phyloP scores from a whole-genome alignment of 2,888 invertebrate genomes.

The Drosophila macrospina region DNA sequence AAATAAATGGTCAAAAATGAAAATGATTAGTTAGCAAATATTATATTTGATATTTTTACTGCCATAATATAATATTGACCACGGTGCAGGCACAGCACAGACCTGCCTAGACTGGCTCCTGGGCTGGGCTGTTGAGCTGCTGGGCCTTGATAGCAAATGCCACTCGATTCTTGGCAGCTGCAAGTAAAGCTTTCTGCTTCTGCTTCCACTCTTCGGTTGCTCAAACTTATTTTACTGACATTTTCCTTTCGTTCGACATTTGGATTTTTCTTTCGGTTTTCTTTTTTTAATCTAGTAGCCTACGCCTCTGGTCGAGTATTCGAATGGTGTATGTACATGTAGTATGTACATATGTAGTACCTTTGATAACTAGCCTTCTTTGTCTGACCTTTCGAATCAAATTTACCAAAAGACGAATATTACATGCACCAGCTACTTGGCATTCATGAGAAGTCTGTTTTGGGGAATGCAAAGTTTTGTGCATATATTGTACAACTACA shows the following conservation, averaged over 20 bases:
- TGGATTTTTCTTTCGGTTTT: conserved; percentile 13
- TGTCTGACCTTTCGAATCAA: conserved; percentile 55
- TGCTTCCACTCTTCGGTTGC: conserved; percentile 1
- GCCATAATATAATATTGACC: not conserved
- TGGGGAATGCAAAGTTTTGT: conserved; percentile 43
- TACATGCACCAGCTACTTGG: conserved; percentile 40
- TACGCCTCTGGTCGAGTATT: conserved; percentile 14
- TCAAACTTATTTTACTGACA: conserved; percentile 30
- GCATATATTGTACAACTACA: conserved; percentile 55
- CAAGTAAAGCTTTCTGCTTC: conserved; percentile 31
- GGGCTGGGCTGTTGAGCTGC: conserved; percentile 18
- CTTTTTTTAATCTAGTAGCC: conserved; percentile 26
- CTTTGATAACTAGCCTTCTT: conserved; percentile 40
- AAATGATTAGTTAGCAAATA: no score
- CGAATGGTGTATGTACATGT: conserved; percentile 27
- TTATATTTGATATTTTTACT: not conserved
- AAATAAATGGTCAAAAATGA: no score
- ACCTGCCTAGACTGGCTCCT: conserved; percentile 17
- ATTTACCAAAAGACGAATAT: conserved; percentile 57
- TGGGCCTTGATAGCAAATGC: conserved; percentile 54
- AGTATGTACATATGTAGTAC: not conserved
- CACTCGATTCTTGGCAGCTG: conserved; percentile 54
- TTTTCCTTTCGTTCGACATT: conserved; percentile 38
- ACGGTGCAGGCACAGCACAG: conserved; percentile 41
- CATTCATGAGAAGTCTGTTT: conserved; percentile 41